These are phyloP conservation scores for Anolis sagrei DNA, from an alignment of 2,113 vertebrate species.

Conservation along the genomic window DNA sequence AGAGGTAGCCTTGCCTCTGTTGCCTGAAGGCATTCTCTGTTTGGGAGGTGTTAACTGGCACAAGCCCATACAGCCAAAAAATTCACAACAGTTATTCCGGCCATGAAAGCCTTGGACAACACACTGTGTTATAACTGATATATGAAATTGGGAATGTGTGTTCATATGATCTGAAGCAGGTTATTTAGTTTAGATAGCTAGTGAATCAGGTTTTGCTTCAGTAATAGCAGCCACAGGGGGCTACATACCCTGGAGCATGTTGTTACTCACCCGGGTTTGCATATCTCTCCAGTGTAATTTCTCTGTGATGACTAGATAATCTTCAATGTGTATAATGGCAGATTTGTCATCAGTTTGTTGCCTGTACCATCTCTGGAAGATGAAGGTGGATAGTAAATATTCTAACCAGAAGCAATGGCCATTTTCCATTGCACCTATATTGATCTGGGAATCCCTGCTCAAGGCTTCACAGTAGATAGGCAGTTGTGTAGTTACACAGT, in stretches of 20 bases:
- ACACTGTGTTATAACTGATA: neutral
- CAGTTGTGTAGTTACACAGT: neutral
- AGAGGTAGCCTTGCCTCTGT: too few species aligned
- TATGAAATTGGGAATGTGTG: neutral
- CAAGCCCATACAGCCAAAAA: too few species aligned
- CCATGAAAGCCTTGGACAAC: too few species aligned
- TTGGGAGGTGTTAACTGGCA: too few species aligned
- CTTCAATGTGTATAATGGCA: rapidly evolving
- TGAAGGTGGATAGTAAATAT: neutral
- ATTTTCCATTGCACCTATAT: rapidly evolving
- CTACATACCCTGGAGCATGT: rapidly evolving
- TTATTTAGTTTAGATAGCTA: neutral
- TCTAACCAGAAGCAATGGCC: rapidly evolving
- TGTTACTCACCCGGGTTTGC: rapidly evolving
- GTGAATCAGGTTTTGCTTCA: neutral
- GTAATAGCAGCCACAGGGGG: neutral
- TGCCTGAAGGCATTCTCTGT: too few species aligned
- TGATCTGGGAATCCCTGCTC: neutral
- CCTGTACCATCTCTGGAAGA: neutral
- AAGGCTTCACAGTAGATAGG: neutral
- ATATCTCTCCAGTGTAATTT: neutral
- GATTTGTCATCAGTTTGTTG: too few species aligned
- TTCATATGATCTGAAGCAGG: neutral
- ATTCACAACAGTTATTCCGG: too few species aligned
- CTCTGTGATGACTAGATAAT: neutral